A percentile compares a stretch with the other conserved stretches of the same genome.
phyloP scores from a whole-genome alignment of 1,140 invertebrate genomes.

The Cylas formicarius region DNA sequence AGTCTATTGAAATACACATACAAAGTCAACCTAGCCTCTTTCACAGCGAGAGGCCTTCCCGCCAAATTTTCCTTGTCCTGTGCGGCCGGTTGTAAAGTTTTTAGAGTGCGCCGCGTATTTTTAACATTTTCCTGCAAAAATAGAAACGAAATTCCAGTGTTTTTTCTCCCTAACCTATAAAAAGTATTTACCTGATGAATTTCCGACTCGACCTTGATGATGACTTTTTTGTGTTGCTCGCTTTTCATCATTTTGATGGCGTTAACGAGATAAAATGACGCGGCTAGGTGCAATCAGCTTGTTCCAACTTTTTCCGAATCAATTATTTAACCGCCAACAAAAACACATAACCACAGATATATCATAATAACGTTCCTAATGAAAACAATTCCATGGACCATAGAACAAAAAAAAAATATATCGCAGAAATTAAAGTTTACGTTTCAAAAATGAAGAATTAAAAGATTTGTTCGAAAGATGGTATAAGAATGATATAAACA shows the following conservation, averaged over 20 bases:
- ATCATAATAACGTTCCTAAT: no score
- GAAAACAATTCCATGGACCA: no score
- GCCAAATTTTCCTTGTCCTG: conserved; percentile 59
- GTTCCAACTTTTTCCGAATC: no score
- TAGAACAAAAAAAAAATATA: no score
- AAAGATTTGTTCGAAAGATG: no score
- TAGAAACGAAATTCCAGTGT: conserved; percentile 1
- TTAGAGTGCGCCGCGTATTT: conserved; percentile 51
- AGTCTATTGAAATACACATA: conserved; percentile 16
- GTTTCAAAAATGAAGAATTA: no score
- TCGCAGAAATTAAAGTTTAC: no score
- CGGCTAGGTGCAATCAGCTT: no score
- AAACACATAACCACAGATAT: no score
- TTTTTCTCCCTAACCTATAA: conserved; percentile 14
- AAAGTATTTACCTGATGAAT: conserved; percentile 40
- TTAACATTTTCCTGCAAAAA: conserved; percentile 43
- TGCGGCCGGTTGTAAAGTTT: conserved; percentile 54
- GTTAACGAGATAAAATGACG: no score
- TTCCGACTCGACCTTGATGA: conserved; percentile 44
- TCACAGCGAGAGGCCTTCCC: conserved; percentile 39
- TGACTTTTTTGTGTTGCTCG: conserved; percentile 36
- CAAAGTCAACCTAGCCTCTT: conserved; percentile 27
- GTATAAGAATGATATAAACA: no score
- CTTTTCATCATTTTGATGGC: conserved; percentile 30
- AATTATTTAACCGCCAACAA: no score